These are phyloP conservation scores for Drosophila virilis DNA, from an alignment of 1,140 invertebrate species.

Conservation along the genomic window DNA sequence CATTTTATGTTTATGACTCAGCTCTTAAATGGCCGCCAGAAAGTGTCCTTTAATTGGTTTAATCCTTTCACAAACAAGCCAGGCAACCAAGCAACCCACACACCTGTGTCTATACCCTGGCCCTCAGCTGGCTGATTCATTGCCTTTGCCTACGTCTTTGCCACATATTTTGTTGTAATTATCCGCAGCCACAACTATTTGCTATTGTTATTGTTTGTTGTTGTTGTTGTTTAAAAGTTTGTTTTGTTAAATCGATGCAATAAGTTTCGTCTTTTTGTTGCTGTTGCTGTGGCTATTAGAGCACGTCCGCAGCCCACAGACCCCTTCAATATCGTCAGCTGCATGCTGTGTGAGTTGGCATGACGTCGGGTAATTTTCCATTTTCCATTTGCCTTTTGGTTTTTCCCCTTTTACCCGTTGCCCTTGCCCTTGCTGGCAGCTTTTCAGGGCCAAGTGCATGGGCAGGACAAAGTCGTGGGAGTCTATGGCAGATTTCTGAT, in stretches of 20 bases:
- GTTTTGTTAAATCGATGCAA: constrained; percentile 62
- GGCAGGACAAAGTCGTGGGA: constrained; percentile 18
- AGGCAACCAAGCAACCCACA: constrained; percentile 10
- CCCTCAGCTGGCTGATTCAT: constrained; percentile 5
- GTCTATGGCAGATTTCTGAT: constrained; percentile 24
- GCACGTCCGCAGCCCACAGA: not conserved
- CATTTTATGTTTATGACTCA: constrained; percentile 18
- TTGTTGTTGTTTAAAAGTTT: constrained; percentile 34
- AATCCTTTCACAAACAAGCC: constrained; percentile 28
- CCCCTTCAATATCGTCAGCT: constrained; percentile 6
- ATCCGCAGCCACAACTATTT: constrained; percentile 38
- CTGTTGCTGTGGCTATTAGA: not conserved
- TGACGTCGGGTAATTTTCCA: constrained; percentile 58
- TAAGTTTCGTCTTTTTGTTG: constrained; percentile 12
- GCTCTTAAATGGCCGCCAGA: constrained; percentile 26
- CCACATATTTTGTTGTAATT: constrained; percentile 44
- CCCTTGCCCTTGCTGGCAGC: constrained; percentile 8
- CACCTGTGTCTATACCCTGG: constrained; percentile 1
- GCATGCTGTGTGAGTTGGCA: constrained; percentile 48
- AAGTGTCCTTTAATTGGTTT: constrained; percentile 48
- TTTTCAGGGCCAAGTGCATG: constrained; percentile 58
- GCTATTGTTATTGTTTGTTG: constrained; percentile 12
- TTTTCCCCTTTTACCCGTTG: constrained; percentile 20
- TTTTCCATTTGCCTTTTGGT: constrained; percentile 7
- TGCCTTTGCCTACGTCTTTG: constrained; percentile 7